These are phyloP conservation scores for Bufotes viridis DNA, from an alignment of 2,797 vertebrate genomes.

Conservation along the genomic window DNA sequence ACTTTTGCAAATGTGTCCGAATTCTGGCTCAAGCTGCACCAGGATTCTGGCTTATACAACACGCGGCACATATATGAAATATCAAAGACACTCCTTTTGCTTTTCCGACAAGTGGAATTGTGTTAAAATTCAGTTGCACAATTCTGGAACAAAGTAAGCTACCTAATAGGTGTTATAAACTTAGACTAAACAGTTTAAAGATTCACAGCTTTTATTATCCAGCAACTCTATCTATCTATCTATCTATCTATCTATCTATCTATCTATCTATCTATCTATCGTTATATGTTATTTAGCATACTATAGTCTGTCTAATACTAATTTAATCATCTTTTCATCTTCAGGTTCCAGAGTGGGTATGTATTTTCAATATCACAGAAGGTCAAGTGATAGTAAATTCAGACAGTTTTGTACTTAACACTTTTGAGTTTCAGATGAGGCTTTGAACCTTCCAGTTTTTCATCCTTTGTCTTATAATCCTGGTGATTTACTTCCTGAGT, in stretches of 20 bases:
- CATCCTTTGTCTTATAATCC: slow-evolving; percentile 18
- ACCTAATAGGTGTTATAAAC: too few relatives aligned
- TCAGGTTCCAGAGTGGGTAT: background rate
- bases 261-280: background rate
- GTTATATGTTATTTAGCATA: background rate
- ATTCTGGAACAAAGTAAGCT: too few relatives aligned
- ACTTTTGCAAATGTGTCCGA: too few relatives aligned
- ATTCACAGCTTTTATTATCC: too few relatives aligned
- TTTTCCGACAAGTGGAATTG: too few relatives aligned
- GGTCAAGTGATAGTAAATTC: slow-evolving; percentile 50
- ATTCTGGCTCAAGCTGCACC: too few relatives aligned
- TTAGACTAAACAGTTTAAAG: too few relatives aligned
- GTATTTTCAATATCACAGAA: slow-evolving; percentile 14
- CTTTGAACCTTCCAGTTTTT: background rate
- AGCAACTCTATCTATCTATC: too few relatives aligned
- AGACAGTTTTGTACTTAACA: slow-evolving; percentile 44
- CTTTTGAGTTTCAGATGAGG: slow-evolving; percentile 1
- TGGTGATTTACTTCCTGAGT: slow-evolving; percentile 22
- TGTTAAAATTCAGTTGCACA: too few relatives aligned
- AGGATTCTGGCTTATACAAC: too few relatives aligned
- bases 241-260: background rate
- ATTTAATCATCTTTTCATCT: background rate
- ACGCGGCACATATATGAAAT: too few relatives aligned
- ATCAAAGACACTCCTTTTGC: too few relatives aligned
- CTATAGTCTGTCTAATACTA: background rate